A percentile compares a stretch with the other conserved stretches of the same genome.
Conservation (phyloP, 2,113 vertebrate genomes). For the Istiophorus platypterus region DNA sequence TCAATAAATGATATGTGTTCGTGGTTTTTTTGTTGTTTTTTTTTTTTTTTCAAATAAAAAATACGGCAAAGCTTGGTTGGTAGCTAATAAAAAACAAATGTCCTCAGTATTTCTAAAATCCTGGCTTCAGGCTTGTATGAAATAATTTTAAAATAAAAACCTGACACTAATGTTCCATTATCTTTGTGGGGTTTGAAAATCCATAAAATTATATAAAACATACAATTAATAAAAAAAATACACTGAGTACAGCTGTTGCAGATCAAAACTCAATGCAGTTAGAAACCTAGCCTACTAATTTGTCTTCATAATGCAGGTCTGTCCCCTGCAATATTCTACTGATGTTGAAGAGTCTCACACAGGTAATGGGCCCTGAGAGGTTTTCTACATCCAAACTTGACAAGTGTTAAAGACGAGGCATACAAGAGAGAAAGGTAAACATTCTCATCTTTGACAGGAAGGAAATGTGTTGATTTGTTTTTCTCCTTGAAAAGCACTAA, state of each 20-base stretch:
- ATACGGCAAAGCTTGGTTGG: background rate
- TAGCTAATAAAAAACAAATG: background rate
- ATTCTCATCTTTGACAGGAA: conserved; percentile 61
- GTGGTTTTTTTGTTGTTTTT: no score
- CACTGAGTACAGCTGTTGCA: background rate
- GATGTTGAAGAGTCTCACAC: conserved; percentile 33
- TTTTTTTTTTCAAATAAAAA: no score
- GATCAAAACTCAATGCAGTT: background rate
- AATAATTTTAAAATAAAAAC: background rate
- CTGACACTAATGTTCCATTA: background rate
- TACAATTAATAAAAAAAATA: background rate
- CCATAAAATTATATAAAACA: background rate
- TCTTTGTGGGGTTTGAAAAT: background rate
- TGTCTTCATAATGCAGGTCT: background rate
- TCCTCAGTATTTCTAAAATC: background rate
- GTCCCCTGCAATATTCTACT: conserved; percentile 12
- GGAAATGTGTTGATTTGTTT: conserved; percentile 68
- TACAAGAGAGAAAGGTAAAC: conserved; percentile 45
- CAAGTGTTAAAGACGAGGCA: conserved; percentile 66
- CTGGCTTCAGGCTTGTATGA: background rate
- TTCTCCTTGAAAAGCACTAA: conserved; percentile 36
- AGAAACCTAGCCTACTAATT: background rate
- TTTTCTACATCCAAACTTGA: conserved; percentile 49
- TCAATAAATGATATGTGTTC: background rate
- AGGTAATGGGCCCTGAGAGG: conserved; percentile 14